Percentiles rank a stretch among this genome's conserved stretches.
Conservation (phyloP, 2,797 vertebrate species). For the Sebastiscus tertius region DNA sequence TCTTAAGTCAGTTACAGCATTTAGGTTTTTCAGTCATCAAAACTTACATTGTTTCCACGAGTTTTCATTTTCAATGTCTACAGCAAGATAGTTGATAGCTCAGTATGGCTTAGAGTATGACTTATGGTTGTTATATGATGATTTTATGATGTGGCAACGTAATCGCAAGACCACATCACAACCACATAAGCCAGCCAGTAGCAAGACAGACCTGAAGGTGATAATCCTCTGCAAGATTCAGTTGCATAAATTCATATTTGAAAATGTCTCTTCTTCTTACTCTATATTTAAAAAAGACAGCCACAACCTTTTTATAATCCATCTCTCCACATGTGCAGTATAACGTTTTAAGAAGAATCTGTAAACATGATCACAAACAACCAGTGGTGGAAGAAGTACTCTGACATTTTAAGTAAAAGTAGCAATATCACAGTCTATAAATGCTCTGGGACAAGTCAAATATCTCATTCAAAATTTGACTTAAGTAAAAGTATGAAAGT, state of each 20-base stretch:
- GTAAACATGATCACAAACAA: neutral
- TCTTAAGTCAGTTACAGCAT: neutral
- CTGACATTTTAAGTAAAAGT: too few species aligned
- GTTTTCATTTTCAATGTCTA: neutral
- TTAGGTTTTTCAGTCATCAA: neutral
- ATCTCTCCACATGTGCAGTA: neutral
- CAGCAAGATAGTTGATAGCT: slow-evolving; percentile 3
- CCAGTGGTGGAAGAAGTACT: too few species aligned
- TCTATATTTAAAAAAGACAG: neutral
- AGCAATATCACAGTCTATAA: too few species aligned
- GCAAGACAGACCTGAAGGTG: slow-evolving; percentile 45
- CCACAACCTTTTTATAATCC: neutral
- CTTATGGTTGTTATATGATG: slow-evolving; percentile 29
- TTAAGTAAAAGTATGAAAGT: too few species aligned
- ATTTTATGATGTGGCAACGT: slow-evolving; percentile 76
- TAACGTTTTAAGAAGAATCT: neutral
- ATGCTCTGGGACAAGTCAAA: too few species aligned
- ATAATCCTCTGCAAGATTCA: slow-evolving; percentile 70
- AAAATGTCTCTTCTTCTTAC: slow-evolving; percentile 10
- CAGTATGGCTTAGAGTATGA: neutral
- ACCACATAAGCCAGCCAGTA: slow-evolving; percentile 33
- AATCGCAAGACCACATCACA: slow-evolving; percentile 56
- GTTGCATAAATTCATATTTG: slow-evolving; percentile 60
- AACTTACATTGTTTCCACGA: neutral
- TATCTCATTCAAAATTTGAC: too few species aligned